A percentile compares a stretch with the other conserved stretches of the same genome.
These are phyloP conservation scores for Origma solitaria DNA, from an alignment of 2,113 vertebrate genomes.

Conservation along the genomic window DNA sequence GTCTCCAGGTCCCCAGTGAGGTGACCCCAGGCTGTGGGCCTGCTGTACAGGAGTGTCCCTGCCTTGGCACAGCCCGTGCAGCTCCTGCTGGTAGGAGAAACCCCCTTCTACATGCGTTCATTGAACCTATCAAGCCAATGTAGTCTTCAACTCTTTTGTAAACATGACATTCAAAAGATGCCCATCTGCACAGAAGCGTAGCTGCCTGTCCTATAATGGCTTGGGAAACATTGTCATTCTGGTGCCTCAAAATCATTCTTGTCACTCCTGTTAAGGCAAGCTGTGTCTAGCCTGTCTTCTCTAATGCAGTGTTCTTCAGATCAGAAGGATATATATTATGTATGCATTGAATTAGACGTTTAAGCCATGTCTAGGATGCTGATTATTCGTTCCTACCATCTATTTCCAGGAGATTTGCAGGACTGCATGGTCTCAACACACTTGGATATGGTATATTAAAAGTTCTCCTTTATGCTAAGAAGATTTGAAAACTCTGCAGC, in stretches of 20 bases:
- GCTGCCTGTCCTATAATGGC: not conserved
- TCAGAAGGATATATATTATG: not conserved
- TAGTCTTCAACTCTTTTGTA: not conserved
- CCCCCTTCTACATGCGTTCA: not conserved
- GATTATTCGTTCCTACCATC: not conserved
- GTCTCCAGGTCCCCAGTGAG: not conserved
- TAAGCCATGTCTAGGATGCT: not conserved
- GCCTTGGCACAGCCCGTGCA: not conserved
- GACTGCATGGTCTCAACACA: not conserved
- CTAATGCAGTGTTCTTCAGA: not conserved
- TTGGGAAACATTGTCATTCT: not conserved
- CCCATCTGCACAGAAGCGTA: not conserved
- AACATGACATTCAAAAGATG: not conserved
- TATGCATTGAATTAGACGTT: not conserved
- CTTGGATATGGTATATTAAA: not conserved
- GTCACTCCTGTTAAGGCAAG: not conserved
- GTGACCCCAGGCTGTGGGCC: not conserved
- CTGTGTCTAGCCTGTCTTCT: not conserved
- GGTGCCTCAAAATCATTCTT: not conserved
- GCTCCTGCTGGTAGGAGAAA: not conserved
- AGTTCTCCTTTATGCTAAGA: slow-evolving; percentile 10
- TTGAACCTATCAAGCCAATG: not conserved
- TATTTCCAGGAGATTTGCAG: not conserved
- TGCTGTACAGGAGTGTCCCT: rapidly evolving
- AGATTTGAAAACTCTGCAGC: slow-evolving; percentile 18